A percentile compares a stretch with the other conserved stretches of the same genome.
Evolutionary conservation across 2,113 vertebrate genomes (phyloP).

Genomic region (Rhabdornis inornatus): DNA sequence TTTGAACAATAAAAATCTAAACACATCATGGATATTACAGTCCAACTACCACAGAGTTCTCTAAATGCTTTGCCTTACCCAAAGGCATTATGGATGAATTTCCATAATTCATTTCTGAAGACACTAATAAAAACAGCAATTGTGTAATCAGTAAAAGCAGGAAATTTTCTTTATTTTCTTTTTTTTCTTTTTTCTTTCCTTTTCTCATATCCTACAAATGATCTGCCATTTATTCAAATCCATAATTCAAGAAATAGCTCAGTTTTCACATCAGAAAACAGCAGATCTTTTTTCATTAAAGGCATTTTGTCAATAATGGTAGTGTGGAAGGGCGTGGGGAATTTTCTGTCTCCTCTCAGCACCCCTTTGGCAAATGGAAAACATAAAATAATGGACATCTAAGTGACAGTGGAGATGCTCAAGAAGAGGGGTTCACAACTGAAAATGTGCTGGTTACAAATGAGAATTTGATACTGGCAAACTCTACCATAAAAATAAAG

Average conservation of each 20-base stretch:
- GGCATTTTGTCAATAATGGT: neutral
- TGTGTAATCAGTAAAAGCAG: neutral
- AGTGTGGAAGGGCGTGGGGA: neutral
- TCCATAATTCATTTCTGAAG: neutral
- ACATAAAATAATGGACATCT: neutral
- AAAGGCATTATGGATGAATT: neutral
- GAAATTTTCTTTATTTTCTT: neutral
- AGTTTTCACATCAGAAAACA: conserved; percentile 8
- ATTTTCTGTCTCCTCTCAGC: neutral
- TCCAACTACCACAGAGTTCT: neutral
- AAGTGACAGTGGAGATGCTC: neutral
- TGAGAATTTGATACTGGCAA: neutral
- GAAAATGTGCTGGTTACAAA: neutral
- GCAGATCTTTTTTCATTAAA: neutral
- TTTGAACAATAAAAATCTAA: neutral
- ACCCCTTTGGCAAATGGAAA: neutral
- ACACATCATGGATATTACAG: neutral
- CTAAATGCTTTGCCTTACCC: neutral
- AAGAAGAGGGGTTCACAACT: neutral
- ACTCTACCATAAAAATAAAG: neutral
- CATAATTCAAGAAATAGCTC: neutral
- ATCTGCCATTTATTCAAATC: neutral
- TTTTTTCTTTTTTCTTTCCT: neutral
- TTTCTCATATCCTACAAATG: neutral
- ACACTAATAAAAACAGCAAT: neutral